phyloP scores from a whole-genome alignment of 2,797 vertebrate species.

The Galaxias olidus region DNA sequence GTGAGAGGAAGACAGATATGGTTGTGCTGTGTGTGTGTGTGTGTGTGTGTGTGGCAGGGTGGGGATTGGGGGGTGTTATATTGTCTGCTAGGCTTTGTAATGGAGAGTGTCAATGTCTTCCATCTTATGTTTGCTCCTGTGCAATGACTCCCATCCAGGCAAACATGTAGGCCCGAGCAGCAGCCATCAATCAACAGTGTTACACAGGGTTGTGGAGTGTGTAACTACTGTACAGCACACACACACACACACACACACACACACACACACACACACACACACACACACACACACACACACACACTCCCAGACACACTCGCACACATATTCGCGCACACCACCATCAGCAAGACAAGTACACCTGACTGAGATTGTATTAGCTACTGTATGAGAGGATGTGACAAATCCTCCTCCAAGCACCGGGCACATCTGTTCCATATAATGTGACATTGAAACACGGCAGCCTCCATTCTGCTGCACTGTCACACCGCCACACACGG shows the following conservation, averaged over 20 bases:
- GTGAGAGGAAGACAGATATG: neutral
- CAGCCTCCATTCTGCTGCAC: no score
- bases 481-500: neutral
- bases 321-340: slow-evolving; percentile 20
- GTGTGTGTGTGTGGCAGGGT: slow-evolving; percentile 26
- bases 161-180: slow-evolving; percentile 66
- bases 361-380: slow-evolving; percentile 48
- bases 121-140: slow-evolving; percentile 66
- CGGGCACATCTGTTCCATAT: slow-evolving; percentile 32
- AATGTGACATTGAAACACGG: neutral
- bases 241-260: neutral
- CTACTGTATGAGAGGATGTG: slow-evolving; percentile 31
- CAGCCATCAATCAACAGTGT: slow-evolving; percentile 66
- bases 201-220: slow-evolving; percentile 1
- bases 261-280: neutral
- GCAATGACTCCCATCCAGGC: slow-evolving; percentile 68
- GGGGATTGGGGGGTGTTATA: slow-evolving; percentile 34
- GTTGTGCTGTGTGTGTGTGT: slow-evolving; percentile 6
- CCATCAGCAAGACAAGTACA: slow-evolving; percentile 50
- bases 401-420: slow-evolving; percentile 10
- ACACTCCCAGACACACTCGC: neutral
- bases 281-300: neutral
- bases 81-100: slow-evolving; percentile 68
- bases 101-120: slow-evolving; percentile 68
- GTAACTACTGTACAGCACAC: neutral